These are phyloP conservation scores for Mormyrus proboscirostris DNA, from an alignment of 2,797 vertebrate species.

Conservation along the genomic window DNA sequence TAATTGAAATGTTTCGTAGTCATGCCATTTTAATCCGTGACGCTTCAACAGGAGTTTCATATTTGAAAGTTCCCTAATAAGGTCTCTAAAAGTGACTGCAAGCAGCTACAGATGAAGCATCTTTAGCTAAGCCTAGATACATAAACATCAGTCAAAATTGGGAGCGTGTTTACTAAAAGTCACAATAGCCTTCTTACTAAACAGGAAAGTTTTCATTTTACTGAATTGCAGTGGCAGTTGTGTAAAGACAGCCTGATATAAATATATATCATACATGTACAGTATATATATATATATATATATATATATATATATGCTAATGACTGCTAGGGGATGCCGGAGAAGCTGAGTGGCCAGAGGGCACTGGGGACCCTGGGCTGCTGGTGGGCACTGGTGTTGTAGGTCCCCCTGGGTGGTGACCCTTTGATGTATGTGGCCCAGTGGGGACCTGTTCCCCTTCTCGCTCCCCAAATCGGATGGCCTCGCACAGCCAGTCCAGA, in stretches of 20 bases:
- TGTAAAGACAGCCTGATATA: too few species aligned
- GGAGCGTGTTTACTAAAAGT: neutral
- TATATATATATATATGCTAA: neutral
- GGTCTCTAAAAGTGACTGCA: neutral
- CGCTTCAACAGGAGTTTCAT: neutral
- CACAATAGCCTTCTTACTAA: neutral
- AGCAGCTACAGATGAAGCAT: neutral
- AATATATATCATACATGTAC: too few species aligned
- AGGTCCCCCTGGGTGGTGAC: too few species aligned
- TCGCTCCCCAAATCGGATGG: too few species aligned
- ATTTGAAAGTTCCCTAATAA: neutral
- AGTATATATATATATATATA: neutral
- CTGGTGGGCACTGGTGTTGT: too few species aligned
- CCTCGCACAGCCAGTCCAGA: too few species aligned
- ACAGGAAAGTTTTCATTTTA: neutral
- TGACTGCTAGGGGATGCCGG: too few species aligned
- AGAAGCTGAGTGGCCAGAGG: too few species aligned
- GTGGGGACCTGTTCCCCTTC: too few species aligned
- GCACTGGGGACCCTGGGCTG: too few species aligned
- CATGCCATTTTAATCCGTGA: neutral
- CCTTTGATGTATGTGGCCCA: too few species aligned
- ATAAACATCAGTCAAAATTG: neutral
- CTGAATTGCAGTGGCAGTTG: neutral
- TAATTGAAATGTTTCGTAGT: neutral
- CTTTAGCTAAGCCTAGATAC: neutral